Evolutionary conservation across 2,888 invertebrate species (phyloP), one percentile per base, ranked within the genome.

Genomic region (Achlya flavicornis): DNA sequence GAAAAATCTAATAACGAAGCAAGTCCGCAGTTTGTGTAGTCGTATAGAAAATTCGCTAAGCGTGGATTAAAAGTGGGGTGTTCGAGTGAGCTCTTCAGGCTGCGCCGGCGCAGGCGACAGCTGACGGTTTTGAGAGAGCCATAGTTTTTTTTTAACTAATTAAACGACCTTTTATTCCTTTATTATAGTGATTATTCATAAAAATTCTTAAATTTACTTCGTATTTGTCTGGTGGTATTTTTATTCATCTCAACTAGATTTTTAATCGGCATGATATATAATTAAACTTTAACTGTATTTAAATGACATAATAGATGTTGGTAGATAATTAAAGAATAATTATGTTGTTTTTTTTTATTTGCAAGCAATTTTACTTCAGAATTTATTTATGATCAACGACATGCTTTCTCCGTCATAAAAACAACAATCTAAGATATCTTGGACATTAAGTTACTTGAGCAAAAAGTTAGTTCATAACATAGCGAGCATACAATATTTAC

Each of bases 1-100:
- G 46, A 11, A 61, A 60, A 53, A 63, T 46, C 1, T 26, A 26
- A 33, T 57, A 6, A 64, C 53, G 58, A 53, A 62, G 14, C 19
- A 76, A 74, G 83, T 87, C 74, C 82, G 66, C 62, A 81, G 66
- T 67, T 66, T 69, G 62, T 66, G 81, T 79, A 70, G 83, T 75
- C 66, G 58, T 57, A 58, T 66, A 65, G 66, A 19, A 67, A 71
- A 71, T 75, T 73, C 72, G 75, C 81, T 86, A 81, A 88, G 76
- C 80, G 73, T 78, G 90, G 91, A 91, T 92, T 90, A 91, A 80
- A n/a, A 83, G 80, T 84, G 80, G 91, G 90, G 87, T 80, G 82
- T 76, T 77, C 76, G 74, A 79, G 75, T 68, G 72, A 71, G 70
- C 86, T 79, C 86, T 85, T 79, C 80, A 85, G 81, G 77, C 81